Conservation (phyloP, 2,113 vertebrate species). For the Atrichornis clamosus region DNA sequence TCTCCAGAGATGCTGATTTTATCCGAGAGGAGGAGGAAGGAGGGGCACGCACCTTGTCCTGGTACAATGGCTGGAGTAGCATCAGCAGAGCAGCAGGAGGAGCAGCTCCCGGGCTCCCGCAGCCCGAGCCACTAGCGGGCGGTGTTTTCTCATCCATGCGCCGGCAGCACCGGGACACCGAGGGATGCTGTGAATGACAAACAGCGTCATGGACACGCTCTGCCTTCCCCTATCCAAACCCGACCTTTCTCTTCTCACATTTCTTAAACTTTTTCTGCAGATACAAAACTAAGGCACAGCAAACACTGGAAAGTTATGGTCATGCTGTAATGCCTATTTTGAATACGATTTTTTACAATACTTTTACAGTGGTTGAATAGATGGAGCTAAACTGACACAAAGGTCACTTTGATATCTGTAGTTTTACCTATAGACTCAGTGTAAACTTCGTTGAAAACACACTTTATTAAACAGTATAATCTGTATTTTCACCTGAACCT, state of each 20-base stretch:
- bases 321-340: neutral
- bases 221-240: neutral
- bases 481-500: neutral
- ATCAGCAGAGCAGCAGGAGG: neutral
- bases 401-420: neutral
- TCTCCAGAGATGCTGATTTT: neutral
- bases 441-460: neutral
- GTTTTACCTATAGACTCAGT: neutral
- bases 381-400: neutral
- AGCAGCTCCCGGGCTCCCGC: neutral
- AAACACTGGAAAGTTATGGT: fast-evolving
- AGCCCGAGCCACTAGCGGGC: slow-evolving; percentile 44
- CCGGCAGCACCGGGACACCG: too few relatives aligned
- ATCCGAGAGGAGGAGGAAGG: neutral
- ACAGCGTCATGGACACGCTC: neutral
- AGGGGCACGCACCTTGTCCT: neutral
- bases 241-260: neutral
- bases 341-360: neutral
- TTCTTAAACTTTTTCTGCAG: neutral
- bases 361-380: neutral
- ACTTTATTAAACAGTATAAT: neutral
- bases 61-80: fast-evolving
- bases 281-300: neutral
- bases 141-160: neutral
- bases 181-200: fast-evolving